Conservation (phyloP, 2,113 vertebrate species). For the Helogale parvula region DNA sequence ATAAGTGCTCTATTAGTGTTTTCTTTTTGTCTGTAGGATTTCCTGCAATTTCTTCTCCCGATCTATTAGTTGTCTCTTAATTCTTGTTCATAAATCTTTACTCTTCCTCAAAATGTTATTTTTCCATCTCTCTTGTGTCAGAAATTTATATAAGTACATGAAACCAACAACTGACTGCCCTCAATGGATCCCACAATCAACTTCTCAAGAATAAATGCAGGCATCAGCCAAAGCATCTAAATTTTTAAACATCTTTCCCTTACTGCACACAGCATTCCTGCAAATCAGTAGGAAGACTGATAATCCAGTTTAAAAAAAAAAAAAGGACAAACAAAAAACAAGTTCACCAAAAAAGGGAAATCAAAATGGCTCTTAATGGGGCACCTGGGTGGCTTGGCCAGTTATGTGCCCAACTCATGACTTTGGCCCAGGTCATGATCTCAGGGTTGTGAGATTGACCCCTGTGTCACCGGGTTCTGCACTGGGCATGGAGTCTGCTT, state of each 20-base stretch:
- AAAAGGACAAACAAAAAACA: slow-evolving; percentile 25
- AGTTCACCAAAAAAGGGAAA: background rate
- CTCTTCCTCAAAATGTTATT: slow-evolving; percentile 38
- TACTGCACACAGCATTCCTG: background rate
- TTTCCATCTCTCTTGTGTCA: slow-evolving; percentile 32
- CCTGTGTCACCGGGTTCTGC: no score
- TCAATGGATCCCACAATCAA: slow-evolving; percentile 43
- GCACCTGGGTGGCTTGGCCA: no score
- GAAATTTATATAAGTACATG: slow-evolving; percentile 10
- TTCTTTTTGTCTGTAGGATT: background rate
- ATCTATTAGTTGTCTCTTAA: slow-evolving; percentile 9
- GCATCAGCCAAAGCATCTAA: background rate
- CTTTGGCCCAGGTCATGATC: no score
- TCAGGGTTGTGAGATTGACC: no score
- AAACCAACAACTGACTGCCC: slow-evolving; percentile 25
- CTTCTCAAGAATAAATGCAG: slow-evolving; percentile 32
- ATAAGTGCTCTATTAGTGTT: background rate
- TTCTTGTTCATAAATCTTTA: background rate
- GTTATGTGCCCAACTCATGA: no score
- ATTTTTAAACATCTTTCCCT: background rate
- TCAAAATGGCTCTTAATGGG: background rate
- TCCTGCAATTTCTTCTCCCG: slow-evolving; percentile 14
- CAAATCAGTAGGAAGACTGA: background rate
- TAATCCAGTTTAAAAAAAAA: background rate
- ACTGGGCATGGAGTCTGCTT: no score